phyloP scores from a whole-genome alignment of 2,888 invertebrate genomes.

The Fabriciana adippe region DNA sequence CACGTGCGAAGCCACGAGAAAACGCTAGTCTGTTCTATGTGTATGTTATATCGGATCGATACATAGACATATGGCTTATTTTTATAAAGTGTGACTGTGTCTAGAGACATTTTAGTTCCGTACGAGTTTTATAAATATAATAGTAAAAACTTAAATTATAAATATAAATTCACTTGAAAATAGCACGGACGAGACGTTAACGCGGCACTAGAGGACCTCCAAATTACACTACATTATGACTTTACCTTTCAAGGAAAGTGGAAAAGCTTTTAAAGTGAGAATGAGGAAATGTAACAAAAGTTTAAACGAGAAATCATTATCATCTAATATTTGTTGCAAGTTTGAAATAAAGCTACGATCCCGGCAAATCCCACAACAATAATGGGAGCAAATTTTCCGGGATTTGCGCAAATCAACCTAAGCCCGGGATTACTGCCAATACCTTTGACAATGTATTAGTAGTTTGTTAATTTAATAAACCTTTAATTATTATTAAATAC shows the following conservation, averaged over 20 bases:
- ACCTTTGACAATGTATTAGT: slow-evolving; percentile 15
- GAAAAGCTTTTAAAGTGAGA: slow-evolving; percentile 20
- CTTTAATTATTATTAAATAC: not conserved
- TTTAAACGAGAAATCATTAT: slow-evolving; percentile 20
- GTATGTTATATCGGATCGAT: too few species aligned
- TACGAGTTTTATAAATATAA: not conserved
- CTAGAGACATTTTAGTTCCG: too few species aligned
- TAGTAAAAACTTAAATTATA: slow-evolving; percentile 1
- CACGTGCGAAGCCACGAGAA: too few species aligned
- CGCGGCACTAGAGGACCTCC: slow-evolving; percentile 8
- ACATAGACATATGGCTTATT: too few species aligned
- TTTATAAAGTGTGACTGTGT: too few species aligned
- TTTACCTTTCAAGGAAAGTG: slow-evolving; percentile 12
- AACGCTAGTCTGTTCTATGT: too few species aligned
- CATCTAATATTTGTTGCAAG: slow-evolving; percentile 13
- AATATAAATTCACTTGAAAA: slow-evolving; percentile 3
- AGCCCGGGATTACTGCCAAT: slow-evolving; percentile 13
- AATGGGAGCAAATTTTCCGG: slow-evolving; percentile 60
- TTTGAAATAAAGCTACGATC: slow-evolving; percentile 30
- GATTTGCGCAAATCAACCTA: slow-evolving; percentile 36
- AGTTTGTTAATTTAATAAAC: slow-evolving; percentile 8
- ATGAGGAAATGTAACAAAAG: slow-evolving; percentile 19
- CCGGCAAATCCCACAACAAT: slow-evolving; percentile 54
- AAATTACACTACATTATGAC: slow-evolving; percentile 24
- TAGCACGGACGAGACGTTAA: slow-evolving; percentile 5